phyloP scores from a whole-genome alignment of 2,113 vertebrate species.

The Addax nasomaculatus region DNA sequence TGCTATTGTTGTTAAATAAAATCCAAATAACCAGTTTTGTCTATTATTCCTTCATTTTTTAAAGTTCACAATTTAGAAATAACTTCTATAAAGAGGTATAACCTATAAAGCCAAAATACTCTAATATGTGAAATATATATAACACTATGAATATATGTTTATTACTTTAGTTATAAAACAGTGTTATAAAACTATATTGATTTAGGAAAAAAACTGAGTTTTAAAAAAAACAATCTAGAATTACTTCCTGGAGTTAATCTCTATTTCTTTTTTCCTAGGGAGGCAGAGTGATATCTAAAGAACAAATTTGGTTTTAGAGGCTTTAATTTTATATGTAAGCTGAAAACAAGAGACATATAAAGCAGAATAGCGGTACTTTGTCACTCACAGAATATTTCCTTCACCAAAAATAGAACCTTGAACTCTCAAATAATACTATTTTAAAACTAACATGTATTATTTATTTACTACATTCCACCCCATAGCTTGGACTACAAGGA shows the following conservation, averaged over 20 bases:
- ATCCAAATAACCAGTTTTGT: neutral
- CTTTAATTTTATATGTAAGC: neutral
- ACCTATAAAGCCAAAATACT: neutral
- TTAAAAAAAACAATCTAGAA: neutral
- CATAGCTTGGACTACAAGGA: neutral
- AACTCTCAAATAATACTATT: neutral
- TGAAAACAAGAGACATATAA: neutral
- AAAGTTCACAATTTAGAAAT: neutral
- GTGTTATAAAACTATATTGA: neutral
- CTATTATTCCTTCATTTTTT: neutral
- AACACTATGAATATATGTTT: neutral
- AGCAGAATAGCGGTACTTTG: neutral
- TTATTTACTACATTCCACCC: neutral
- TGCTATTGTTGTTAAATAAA: neutral
- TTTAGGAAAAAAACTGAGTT: neutral
- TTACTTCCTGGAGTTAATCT: neutral
- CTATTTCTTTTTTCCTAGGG: neutral
- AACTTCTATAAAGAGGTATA: neutral
- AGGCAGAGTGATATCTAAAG: neutral
- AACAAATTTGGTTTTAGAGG: neutral
- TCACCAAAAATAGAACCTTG: neutral
- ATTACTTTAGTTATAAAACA: neutral
- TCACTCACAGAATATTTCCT: neutral
- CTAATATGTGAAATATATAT: neutral
- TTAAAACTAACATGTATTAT: neutral